phyloP scores from a whole-genome alignment of 1,140 invertebrate species.

The Drosophila trapezifrons region DNA sequence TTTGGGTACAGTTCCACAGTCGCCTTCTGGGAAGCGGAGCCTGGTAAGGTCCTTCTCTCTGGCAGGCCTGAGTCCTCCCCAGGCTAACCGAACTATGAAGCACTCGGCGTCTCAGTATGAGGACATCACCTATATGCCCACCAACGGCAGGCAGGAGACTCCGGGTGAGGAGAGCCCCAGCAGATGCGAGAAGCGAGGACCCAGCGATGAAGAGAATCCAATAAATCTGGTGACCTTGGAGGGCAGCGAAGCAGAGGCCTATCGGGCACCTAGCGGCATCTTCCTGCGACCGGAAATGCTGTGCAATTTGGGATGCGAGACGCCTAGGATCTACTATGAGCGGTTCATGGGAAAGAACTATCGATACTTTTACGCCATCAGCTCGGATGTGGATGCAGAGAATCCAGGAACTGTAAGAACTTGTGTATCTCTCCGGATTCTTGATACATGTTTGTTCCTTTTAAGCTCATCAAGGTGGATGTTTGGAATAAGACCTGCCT shows the following conservation, averaged over 20 bases:
- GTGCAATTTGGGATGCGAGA: slow-evolving; percentile 92
- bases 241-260: slow-evolving; percentile 85
- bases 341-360: slow-evolving; percentile 87
- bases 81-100: slow-evolving; percentile 44
- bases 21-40: slow-evolving; percentile 12
- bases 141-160: slow-evolving; percentile 49
- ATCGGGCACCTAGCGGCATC: slow-evolving; percentile 85
- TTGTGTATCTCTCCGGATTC: background rate
- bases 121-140: slow-evolving; percentile 69
- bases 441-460: background rate
- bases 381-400: slow-evolving; percentile 92
- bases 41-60: slow-evolving; percentile 74
- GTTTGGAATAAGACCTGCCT: slow-evolving; percentile 86
- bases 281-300: slow-evolving; percentile 88
- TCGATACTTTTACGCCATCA: slow-evolving; percentile 94
- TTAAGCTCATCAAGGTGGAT: slow-evolving; percentile 92
- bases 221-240: slow-evolving; percentile 85
- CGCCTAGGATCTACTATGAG: slow-evolving; percentile 92
- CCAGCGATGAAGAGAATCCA: slow-evolving; percentile 33
- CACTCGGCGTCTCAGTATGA: slow-evolving; percentile 72
- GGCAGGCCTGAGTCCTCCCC: slow-evolving; percentile 45
- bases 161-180: slow-evolving; percentile 5
- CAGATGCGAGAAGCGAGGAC: slow-evolving; percentile 19
- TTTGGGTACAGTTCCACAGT: slow-evolving; percentile 31
- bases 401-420: slow-evolving; percentile 91